Percentiles rank a stretch among this genome's conserved stretches.
phyloP scores from a whole-genome alignment of 1,140 invertebrate species.

The Myzus persicae region DNA sequence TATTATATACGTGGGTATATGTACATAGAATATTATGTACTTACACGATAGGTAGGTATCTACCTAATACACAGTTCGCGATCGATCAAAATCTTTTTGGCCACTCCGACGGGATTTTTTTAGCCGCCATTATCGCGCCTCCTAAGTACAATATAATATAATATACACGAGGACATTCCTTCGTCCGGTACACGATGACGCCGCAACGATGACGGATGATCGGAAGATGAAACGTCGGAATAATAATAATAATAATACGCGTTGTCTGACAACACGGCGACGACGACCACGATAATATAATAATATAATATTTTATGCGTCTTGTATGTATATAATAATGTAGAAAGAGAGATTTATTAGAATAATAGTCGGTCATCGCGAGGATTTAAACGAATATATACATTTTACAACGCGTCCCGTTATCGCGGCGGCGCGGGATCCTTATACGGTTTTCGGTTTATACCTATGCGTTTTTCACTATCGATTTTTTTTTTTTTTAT shows the following conservation, averaged over 20 bases:
- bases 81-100: slow-evolving; percentile 53
- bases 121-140: not conserved
- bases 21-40: no score
- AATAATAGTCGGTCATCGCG: not conserved
- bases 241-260: slow-evolving; percentile 43
- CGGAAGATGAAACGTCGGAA: slow-evolving; percentile 49
- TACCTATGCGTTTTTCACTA: not conserved
- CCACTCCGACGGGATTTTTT: slow-evolving; percentile 14
- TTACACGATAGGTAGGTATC: not conserved
- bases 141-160: not conserved
- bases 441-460: not conserved
- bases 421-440: not conserved
- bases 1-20: not conserved
- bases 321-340: not conserved
- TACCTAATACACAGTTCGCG: not conserved
- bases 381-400: not conserved
- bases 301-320: not conserved
- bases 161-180: not conserved
- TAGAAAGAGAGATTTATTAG: not conserved
- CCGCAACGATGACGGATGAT: slow-evolving; percentile 48
- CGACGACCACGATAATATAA: slow-evolving; percentile 9
- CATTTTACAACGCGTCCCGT: slow-evolving; percentile 41
- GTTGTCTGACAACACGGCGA: not conserved
- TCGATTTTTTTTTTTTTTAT: not conserved
- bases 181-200: not conserved